These are phyloP conservation scores for Prionailurus viverrinus DNA, from an alignment of 2,113 vertebrate species.

Conservation along the genomic window DNA sequence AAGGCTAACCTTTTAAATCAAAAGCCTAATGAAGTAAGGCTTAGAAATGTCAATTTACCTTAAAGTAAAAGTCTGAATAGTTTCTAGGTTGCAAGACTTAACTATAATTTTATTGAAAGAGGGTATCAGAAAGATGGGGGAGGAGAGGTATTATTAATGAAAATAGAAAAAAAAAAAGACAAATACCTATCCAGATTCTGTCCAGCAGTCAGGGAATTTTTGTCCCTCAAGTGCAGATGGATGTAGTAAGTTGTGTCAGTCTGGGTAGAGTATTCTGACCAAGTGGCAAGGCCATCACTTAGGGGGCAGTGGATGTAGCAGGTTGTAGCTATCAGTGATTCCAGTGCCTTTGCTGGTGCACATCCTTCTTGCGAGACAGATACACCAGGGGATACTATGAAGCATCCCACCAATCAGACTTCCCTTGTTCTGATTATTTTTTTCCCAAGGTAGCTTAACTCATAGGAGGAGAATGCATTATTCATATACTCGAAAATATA, in stretches of 20 bases:
- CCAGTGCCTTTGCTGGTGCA: background rate
- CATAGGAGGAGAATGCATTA: background rate
- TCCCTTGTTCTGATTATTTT: background rate
- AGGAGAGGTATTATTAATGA: background rate
- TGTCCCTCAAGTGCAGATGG: background rate
- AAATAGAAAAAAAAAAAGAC: background rate
- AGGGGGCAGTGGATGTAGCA: accelerated
- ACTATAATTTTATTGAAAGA: background rate
- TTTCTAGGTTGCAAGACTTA: background rate
- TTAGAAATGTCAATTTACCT: background rate
- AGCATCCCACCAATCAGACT: background rate
- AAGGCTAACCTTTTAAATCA: background rate
- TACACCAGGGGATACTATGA: background rate
- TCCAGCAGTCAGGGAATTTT: background rate
- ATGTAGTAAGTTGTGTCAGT: background rate
- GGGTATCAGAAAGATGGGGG: background rate
- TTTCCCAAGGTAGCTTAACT: background rate
- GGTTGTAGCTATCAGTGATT: background rate
- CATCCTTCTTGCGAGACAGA: accelerated
- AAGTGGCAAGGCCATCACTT: accelerated
- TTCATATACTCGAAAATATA: background rate
- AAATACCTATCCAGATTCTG: background rate
- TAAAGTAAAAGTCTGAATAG: background rate
- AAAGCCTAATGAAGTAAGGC: background rate
- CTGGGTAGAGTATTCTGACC: background rate